phyloP scores from a whole-genome alignment of 2,888 invertebrate species.

The Hermodice carunculata region DNA sequence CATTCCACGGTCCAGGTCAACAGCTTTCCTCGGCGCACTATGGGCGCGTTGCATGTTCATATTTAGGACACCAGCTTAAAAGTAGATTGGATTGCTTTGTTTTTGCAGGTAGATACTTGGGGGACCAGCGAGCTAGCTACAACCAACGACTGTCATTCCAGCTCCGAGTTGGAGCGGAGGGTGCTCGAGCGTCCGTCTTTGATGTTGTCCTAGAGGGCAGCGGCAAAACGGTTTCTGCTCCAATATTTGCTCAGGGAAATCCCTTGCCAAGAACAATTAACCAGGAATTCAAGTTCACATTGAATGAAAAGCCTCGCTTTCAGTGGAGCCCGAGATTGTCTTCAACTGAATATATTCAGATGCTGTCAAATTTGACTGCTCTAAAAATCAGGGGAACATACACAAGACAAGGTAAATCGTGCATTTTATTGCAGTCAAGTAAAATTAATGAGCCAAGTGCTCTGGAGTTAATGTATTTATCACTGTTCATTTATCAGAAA shows the following conservation, averaged over 20 bases:
- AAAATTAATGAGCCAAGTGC: too few relatives aligned
- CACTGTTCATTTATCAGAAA: too few relatives aligned
- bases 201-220: slow-evolving; percentile 94
- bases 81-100: slow-evolving; percentile 8
- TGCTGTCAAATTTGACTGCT: slow-evolving; percentile 92
- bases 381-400: slow-evolving; percentile 95
- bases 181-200: slow-evolving; percentile 82
- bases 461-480: too few relatives aligned
- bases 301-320: slow-evolving; percentile 92
- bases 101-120: slow-evolving; percentile 77
- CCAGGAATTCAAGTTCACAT: slow-evolving; percentile 85
- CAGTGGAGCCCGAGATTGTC: slow-evolving; percentile 94
- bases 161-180: slow-evolving; percentile 86
- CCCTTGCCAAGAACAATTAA: slow-evolving; percentile 31
- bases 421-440: too few relatives aligned
- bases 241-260: slow-evolving; percentile 77
- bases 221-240: slow-evolving; percentile 81
- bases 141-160: slow-evolving; percentile 92
- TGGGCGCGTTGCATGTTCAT: too few relatives aligned
- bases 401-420: slow-evolving; percentile 77
- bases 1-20: too few relatives aligned
- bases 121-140: slow-evolving; percentile 80
- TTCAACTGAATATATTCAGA: slow-evolving; percentile 89
- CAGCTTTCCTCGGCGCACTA: too few relatives aligned
- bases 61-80: neutral